phyloP scores from a whole-genome alignment of 1,140 invertebrate genomes.

The Bradysia coprophila region DNA sequence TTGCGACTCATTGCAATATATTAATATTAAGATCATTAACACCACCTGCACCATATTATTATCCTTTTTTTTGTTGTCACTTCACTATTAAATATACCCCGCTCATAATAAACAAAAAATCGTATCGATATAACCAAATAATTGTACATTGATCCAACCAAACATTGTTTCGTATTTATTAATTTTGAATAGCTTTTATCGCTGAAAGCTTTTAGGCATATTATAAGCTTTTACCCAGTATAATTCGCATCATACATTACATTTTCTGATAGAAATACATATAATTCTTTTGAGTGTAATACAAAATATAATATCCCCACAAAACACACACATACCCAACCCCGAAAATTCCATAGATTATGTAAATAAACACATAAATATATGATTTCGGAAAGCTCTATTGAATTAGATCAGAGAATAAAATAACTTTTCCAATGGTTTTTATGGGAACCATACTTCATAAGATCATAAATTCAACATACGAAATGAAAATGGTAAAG shows the following conservation, averaged over 20 bases:
- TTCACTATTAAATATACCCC: too few relatives aligned
- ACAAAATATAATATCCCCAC: neutral
- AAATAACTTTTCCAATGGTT: too few relatives aligned
- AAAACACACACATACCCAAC: slow-evolving; percentile 15
- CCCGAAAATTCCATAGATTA: neutral
- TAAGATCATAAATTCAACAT: too few relatives aligned
- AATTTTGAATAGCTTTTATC: neutral
- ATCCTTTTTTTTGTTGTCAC: too few relatives aligned
- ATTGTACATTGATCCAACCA: too few relatives aligned
- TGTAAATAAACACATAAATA: neutral
- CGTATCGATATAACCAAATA: too few relatives aligned
- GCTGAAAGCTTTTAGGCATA: neutral
- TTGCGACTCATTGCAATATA: too few relatives aligned
- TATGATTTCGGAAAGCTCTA: neutral
- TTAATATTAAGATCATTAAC: too few relatives aligned
- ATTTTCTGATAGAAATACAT: slow-evolving; percentile 1
- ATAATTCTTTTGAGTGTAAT: slow-evolving; percentile 1
- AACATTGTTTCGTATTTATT: neutral
- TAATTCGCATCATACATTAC: neutral
- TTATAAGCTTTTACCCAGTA: neutral
- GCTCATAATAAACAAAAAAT: too few relatives aligned
- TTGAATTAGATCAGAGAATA: neutral
- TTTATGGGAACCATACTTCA: too few relatives aligned
- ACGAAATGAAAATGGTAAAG: too few relatives aligned
- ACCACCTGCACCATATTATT: too few relatives aligned